Base-by-base conservation (phyloP, 2,888 invertebrate species). In the Aphodius granarius region DNA sequence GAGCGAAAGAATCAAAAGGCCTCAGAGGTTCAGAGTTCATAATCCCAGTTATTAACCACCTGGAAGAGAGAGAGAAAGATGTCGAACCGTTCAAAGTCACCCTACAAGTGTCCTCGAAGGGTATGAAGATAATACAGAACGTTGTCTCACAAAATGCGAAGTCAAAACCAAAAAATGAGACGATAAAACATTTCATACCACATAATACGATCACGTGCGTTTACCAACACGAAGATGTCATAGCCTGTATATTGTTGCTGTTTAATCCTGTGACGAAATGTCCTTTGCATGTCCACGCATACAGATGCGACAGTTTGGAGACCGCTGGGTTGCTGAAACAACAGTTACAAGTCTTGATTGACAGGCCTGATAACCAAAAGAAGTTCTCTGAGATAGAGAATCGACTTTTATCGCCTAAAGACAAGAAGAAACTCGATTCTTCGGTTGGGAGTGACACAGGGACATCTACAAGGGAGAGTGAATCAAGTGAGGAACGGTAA, bases 211-310 rank as follows among this genome's bases (percentile, higher is more conserved):
- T 97, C 85, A 95, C 97, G 68, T 96, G 95, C 85, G 95, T 95
- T 17, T 93, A 94, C 82, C 96, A 96, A 81, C 94, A 95, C 76
- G 95, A 95, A 74, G 98, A 99, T 85, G 93, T 98, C 65, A 97
- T 98, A 66, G 96, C 97, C 0, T 96, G 96, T 82, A 97, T 98
- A 75, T 91, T 98, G 79, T 89, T 98, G 70, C 91, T 98, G 0
- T 97, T 96, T 86, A 98, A 98, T 88, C 97, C 98, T 0, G 93
- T 96, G 75, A 97, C 97, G 6, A 94, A 95, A 81, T 96, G 97
- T 85, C 97, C 97, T 0, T 93, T 98, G 21, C 98, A 98, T 85
- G 97, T 97, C 2, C 98, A 99, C 86, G 97, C 97, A 73, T 98
- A 92, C 85, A 92, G 97, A 88, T 97, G 96, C 86, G 98, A 98